phyloP scores from a whole-genome alignment of 2,113 vertebrate genomes.

The Zeus faber region DNA sequence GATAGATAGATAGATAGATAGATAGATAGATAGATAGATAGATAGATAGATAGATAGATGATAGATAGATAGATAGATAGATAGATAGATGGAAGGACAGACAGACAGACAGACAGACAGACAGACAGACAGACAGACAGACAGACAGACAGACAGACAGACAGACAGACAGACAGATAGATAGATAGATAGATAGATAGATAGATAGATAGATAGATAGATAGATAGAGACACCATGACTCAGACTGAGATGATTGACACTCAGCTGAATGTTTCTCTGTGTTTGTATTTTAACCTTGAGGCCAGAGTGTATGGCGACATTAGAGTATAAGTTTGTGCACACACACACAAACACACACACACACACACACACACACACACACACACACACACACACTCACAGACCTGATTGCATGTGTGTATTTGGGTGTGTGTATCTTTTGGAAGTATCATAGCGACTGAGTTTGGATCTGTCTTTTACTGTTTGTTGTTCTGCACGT shows the following conservation, averaged over 20 bases:
- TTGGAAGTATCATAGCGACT: neutral
- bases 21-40: neutral
- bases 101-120: neutral
- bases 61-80: no score
- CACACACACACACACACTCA: neutral
- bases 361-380: no score
- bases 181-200: neutral
- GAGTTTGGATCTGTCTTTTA: no score
- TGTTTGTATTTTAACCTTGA: no score
- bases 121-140: neutral
- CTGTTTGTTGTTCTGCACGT: neutral
- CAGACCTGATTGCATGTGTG: slow-evolving; percentile 5
- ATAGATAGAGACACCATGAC: no score
- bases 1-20: slow-evolving; percentile 12
- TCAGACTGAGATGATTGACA: no score
- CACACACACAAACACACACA: no score
- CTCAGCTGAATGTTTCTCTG: no score
- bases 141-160: slow-evolving; percentile 15
- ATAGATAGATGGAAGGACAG: slow-evolving; percentile 13
- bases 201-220: no score
- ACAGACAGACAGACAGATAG: neutral
- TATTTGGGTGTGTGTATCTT: slow-evolving; percentile 15
- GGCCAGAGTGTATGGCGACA: no score
- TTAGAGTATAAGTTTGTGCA: no score
- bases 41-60: no score